These are phyloP conservation scores for Sminthopsis crassicaudata DNA, from an alignment of 2,113 vertebrate species.

Conservation along the genomic window DNA sequence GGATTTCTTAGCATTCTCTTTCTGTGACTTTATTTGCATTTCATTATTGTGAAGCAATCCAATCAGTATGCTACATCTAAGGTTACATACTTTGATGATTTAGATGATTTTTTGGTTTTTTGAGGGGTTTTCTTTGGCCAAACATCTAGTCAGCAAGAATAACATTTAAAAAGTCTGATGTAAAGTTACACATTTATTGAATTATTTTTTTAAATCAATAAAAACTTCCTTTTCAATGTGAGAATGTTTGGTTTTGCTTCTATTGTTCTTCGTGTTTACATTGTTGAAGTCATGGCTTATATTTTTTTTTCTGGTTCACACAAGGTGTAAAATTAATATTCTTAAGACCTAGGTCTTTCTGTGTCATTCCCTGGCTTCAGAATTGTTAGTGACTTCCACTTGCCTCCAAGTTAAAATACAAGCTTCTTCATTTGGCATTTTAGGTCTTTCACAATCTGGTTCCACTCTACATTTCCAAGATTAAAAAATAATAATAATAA, in stretches of 20 bases:
- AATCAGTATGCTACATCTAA: slow-evolving; percentile 43
- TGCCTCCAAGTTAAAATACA: neutral
- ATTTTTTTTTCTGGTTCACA: neutral
- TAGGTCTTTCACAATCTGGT: neutral
- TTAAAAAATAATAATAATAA: neutral
- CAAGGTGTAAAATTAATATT: neutral
- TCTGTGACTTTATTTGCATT: slow-evolving; percentile 55
- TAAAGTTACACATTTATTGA: slow-evolving; percentile 10
- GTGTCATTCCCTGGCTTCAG: neutral
- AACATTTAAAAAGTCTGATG: slow-evolving; percentile 32
- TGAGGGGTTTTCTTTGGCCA: neutral
- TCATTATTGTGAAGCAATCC: slow-evolving; percentile 59
- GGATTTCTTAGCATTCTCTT: slow-evolving; percentile 61
- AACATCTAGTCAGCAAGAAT: slow-evolving; percentile 45
- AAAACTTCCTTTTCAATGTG: slow-evolving; percentile 38
- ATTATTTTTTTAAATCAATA: slow-evolving; percentile 46
- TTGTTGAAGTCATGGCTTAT: neutral
- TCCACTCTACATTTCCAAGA: neutral
- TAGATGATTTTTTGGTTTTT: neutral
- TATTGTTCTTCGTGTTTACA: neutral
- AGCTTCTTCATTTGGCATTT: neutral
- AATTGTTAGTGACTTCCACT: neutral
- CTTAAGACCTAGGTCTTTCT: neutral
- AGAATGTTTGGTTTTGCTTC: neutral
- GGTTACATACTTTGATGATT: slow-evolving; percentile 31